Base-by-base conservation (phyloP, 1,140 invertebrate genomes). In the Neodiprion fabricii region DNA sequence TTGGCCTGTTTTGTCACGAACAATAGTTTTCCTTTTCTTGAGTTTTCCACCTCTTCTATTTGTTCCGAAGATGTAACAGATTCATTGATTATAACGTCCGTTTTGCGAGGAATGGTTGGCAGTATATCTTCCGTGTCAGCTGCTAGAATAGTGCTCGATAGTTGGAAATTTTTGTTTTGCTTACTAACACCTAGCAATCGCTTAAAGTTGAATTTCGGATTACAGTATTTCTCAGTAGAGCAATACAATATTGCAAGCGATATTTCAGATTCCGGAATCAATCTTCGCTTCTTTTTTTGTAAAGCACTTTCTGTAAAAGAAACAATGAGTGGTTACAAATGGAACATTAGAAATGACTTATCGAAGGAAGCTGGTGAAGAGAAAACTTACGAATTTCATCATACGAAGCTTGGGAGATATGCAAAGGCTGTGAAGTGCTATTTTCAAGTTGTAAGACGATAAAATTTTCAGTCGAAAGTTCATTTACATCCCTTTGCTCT, bases 211-310 rank as follows among this genome's bases (percentile, higher is more conserved):
- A 89, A 90, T 21, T 81, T 77, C 10, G 93, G 92, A 86, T 94
- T 94, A 79, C 93, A 94, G 78, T 92, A 91, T 78, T 91, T 91
- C 67, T 90, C 87, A 48, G 85, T 88, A 1, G 91, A 92, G 81
- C 90, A 91, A 76, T 91, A 90, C 12, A 94, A 80, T 74, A 93
- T 89, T 21, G 93, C 92, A 66, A 92, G 86, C 10, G 92, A 92
- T 74, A 94, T 91, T 81, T 94, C 93, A 9, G 90, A 89, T 84
- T 94, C 92, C 70, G 91, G 89, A 74, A 94, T 89, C 61, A 91
- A 79, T 72, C 92, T 89, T 75, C 90, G 89, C 8, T 61, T 61
- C 11, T 17, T 61, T 61, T 61, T 5, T 61, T 61, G 5, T 9
- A 61, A 61, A 1, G 85, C 87, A 72, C 88, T 88, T 49, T 78